A percentile compares a stretch with the other conserved stretches of the same genome.
phyloP scores from a whole-genome alignment of 1,140 invertebrate genomes.

The Tigriopus japonicus region DNA sequence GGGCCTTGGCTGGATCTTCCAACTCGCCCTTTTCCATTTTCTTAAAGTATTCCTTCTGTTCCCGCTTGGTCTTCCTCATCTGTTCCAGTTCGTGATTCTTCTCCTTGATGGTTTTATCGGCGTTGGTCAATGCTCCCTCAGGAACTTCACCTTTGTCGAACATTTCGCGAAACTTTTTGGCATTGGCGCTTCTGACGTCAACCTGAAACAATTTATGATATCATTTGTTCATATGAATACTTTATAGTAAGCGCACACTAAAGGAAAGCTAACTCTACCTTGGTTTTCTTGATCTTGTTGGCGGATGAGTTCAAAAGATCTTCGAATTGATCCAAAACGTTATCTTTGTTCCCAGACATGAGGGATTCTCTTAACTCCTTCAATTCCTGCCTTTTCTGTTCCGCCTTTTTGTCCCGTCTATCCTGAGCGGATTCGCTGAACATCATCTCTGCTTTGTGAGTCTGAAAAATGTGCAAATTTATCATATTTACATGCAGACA shows the following conservation, averaged over 20 bases:
- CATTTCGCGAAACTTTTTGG: slow-evolving; percentile 13
- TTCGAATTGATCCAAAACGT: neutral
- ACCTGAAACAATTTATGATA: slow-evolving; percentile 3
- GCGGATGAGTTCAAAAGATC: neutral
- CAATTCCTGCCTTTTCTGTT: slow-evolving; percentile 6
- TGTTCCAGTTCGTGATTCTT: slow-evolving; percentile 5
- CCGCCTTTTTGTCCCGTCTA: neutral
- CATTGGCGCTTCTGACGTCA: slow-evolving; percentile 12
- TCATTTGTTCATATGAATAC: no score
- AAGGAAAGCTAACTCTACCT: neutral
- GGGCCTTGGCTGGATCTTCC: neutral
- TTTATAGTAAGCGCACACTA: no score
- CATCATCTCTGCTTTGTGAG: slow-evolving; percentile 10
- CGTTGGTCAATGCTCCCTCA: neutral
- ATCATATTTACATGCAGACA: no score
- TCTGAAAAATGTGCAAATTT: no score
- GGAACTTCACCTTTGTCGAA: slow-evolving; percentile 14
- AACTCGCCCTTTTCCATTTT: slow-evolving; percentile 10
- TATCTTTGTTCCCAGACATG: neutral
- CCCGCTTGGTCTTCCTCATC: neutral
- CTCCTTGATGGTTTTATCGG: slow-evolving; percentile 1
- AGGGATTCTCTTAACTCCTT: neutral
- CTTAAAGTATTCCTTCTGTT: slow-evolving; percentile 7
- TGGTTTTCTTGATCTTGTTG: slow-evolving; percentile 5
- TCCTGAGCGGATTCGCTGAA: slow-evolving; percentile 1